phyloP scores from a whole-genome alignment of 2,113 vertebrate genomes.

The Pseudopodoces humilis region DNA sequence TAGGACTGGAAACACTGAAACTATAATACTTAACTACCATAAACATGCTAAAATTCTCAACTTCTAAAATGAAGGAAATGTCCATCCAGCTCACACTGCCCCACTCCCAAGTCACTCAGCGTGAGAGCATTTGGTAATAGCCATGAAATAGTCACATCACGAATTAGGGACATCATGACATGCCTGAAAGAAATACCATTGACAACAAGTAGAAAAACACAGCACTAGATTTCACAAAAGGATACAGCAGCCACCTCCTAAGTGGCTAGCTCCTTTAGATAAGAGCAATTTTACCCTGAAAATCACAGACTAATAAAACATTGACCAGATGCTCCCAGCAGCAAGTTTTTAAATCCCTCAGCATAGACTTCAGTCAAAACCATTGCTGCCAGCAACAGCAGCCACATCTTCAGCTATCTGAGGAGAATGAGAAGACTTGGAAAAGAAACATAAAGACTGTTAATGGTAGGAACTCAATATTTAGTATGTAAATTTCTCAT shows the following conservation, averaged over 20 bases:
- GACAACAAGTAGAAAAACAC: neutral
- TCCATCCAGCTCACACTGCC: neutral
- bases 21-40: neutral
- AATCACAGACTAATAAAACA: neutral
- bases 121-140: rapidly evolving
- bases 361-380: neutral
- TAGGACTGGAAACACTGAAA: neutral
- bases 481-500: neutral
- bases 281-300: neutral
- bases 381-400: neutral
- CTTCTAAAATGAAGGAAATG: neutral
- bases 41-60: neutral
- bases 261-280: neutral
- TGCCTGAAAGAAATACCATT: neutral
- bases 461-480: neutral
- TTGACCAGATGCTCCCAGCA: neutral
- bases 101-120: neutral
- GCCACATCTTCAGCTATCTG: neutral
- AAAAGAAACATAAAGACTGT: neutral
- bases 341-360: neutral
- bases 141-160: neutral
- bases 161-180: neutral
- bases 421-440: neutral
- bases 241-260: neutral
- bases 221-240: neutral